Base-by-base conservation (phyloP, 2,113 vertebrate genomes). In the Nesoenas mayeri region DNA sequence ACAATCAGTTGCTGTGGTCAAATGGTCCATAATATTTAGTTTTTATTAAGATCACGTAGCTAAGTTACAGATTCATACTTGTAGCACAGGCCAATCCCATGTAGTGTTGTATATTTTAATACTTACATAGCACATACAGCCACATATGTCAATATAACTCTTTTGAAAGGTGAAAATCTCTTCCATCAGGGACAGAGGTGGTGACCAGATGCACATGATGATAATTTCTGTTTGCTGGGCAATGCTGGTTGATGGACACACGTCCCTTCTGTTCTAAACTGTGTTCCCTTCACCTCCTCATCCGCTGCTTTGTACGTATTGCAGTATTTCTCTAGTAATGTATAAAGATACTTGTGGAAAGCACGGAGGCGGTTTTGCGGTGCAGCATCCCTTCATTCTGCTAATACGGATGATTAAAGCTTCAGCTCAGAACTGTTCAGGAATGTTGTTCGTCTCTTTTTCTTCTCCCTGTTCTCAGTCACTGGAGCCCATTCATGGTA, bases 251-350 rank as follows among this genome's bases (percentile, higher is more conserved):
- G 10, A 25, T 21, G 6, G 44, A 60, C 20, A n/a, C 28, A 15
- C 44, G 47, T 42, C 38, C 34, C 40, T 38, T 42, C 32, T 84
- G 25, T 28, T 17, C 44, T 31, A 6, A n/a, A 20, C 36, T 38
- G 7, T 5, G 6, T 22, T 91, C 50, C 36, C 36, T 82, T 57
- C 40, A 71, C 25, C 77, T 64, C 24, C 34, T 58, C 38, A 3
- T 14, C 70, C 51, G 1, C 29, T 61, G 2, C 29, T 61, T 44
- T 0, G 0, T 3, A 10, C 40, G 9, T 9, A 10, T 5, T 9
- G 10, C 44, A 18, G 0, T 4, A 13, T 54, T 79, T 51, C 56
- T 38, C 26, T 66, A 61, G 24, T 26, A 36, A 40, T 2, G 5
- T 19, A 10, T 9, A 34, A 42, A 73, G 48, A 11, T 7, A 2